Percentiles rank a stretch among this genome's conserved stretches.
Conservation (phyloP, 2,888 invertebrate species). For the Tetramorium bicarinatum region DNA sequence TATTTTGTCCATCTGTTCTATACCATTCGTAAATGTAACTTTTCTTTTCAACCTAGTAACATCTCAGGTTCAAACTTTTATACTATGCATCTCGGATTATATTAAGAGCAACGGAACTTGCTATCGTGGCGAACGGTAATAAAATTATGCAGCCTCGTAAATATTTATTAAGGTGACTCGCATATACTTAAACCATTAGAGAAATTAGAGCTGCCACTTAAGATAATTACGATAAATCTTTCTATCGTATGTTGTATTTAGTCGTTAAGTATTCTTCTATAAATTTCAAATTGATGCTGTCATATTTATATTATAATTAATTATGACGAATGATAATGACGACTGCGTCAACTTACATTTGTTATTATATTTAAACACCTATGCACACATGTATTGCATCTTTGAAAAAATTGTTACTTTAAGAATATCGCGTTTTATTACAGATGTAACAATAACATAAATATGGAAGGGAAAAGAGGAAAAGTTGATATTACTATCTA, state of each 20-base stretch:
- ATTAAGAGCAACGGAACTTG: slow-evolving; percentile 25
- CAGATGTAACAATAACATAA: background rate
- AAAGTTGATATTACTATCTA: slow-evolving; percentile 3
- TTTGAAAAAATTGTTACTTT: background rate
- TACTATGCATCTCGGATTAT: slow-evolving; percentile 17
- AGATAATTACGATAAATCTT: background rate
- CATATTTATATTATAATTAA: slow-evolving; percentile 6
- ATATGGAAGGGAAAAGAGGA: background rate
- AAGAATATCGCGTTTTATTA: background rate
- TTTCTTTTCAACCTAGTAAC: slow-evolving; percentile 1
- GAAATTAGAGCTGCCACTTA: background rate
- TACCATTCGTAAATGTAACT: background rate
- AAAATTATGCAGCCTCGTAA: slow-evolving; percentile 27
- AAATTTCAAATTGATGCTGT: slow-evolving; percentile 10
- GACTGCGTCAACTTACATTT: background rate
- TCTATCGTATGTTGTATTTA: background rate
- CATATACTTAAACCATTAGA: slow-evolving; percentile 17
- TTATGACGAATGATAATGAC: background rate
- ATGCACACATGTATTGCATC: background rate
- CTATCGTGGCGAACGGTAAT: slow-evolving; percentile 2
- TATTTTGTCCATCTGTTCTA: background rate
- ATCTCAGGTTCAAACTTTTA: slow-evolving; percentile 14
- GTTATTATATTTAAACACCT: background rate
- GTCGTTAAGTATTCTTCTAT: background rate
- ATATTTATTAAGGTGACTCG: slow-evolving; percentile 19